Percentiles rank a stretch among this genome's conserved stretches.
Evolutionary conservation across 2,797 vertebrate species (phyloP).

Genomic region (Menidia menidia): DNA sequence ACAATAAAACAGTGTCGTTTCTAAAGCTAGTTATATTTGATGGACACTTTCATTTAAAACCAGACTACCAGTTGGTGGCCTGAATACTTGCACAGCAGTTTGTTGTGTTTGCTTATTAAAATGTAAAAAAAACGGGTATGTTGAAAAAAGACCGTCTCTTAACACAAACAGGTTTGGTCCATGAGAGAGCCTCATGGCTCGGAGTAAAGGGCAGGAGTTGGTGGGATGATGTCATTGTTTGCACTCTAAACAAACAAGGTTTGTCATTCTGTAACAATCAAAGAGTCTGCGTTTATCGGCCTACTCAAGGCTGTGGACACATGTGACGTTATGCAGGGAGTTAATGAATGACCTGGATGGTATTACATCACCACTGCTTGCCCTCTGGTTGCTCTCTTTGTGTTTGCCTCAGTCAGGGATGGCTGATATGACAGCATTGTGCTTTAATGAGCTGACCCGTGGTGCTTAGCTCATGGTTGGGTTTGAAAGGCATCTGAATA

Average conservation of each 20-base stretch:
- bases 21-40: neutral
- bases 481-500: constrained; percentile 16
- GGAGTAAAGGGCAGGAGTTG: constrained; percentile 28
- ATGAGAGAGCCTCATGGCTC: constrained; percentile 22
- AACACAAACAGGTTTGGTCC: constrained; percentile 24
- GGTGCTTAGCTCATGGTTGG: constrained; percentile 39
- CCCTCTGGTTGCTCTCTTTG: constrained; percentile 68
- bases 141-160: constrained; percentile 18
- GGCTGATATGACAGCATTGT: constrained; percentile 58
- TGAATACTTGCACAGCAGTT: constrained; percentile 9
- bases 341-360: constrained; percentile 79
- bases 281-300: constrained; percentile 37
- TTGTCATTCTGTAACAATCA: constrained; percentile 49
- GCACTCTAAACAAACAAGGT: constrained; percentile 59
- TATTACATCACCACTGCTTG: constrained; percentile 69
- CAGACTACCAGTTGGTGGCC: neutral
- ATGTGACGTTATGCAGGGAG: constrained; percentile 70
- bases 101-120: constrained; percentile 26
- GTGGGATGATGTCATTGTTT: constrained; percentile 67
- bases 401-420: constrained; percentile 57
- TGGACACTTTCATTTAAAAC: neutral
- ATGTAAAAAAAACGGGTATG: constrained; percentile 11
- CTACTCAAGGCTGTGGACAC: constrained; percentile 46
- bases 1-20: too few species aligned
- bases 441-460: constrained; percentile 40